Conservation (phyloP, 2,797 vertebrate species). For the Naso thynnoides region DNA sequence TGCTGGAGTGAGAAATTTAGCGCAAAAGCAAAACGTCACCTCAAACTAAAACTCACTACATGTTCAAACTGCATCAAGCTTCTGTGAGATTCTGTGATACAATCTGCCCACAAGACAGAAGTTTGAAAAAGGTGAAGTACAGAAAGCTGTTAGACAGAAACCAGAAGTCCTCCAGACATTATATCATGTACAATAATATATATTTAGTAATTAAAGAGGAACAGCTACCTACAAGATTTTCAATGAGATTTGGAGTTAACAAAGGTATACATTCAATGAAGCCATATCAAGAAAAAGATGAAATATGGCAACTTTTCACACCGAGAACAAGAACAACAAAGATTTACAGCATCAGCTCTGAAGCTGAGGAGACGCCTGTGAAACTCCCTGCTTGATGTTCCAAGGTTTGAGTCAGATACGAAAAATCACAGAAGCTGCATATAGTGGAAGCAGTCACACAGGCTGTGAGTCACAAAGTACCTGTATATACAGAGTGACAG, state of each 20-base stretch:
- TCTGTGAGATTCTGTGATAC: slow-evolving; percentile 20
- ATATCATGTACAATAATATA: no score
- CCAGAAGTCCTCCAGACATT: no score
- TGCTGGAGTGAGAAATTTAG: background rate
- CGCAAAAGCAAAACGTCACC: background rate
- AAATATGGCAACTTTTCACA: background rate
- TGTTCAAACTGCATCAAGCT: slow-evolving; percentile 23
- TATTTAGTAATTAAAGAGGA: background rate
- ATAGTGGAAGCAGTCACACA: slow-evolving; percentile 42
- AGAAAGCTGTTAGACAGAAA: slow-evolving; percentile 2
- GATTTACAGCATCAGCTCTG: slow-evolving; percentile 14
- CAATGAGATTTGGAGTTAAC: background rate
- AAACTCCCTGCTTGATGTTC: slow-evolving; percentile 47
- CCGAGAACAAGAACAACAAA: background rate
- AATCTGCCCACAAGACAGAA: slow-evolving; percentile 4
- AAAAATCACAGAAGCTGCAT: slow-evolving; percentile 47
- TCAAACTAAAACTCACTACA: slow-evolving; percentile 18
- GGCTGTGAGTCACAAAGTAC: slow-evolving; percentile 78
- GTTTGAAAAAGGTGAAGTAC: slow-evolving; percentile 8
- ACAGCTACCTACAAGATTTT: background rate
- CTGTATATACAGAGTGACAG: slow-evolving; percentile 80
- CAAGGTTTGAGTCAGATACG: slow-evolving; percentile 44
- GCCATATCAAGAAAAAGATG: background rate
- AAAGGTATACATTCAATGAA: background rate
- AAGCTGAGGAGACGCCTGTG: slow-evolving; percentile 31